Percentiles rank a stretch among this genome's conserved stretches.
phyloP scores from a whole-genome alignment of 1,140 invertebrate species.

The Caerostris darwini region DNA sequence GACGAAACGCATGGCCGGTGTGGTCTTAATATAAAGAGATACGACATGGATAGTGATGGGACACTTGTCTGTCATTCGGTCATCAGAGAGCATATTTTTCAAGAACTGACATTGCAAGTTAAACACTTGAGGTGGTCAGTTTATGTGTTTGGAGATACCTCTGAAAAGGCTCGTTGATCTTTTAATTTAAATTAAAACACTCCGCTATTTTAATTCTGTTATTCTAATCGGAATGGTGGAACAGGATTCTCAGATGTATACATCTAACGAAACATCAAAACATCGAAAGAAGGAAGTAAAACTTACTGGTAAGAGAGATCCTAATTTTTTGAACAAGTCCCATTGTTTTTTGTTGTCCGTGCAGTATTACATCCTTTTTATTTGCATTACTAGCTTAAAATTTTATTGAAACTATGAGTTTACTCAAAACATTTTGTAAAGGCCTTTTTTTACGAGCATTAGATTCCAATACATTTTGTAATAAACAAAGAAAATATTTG shows the following conservation, averaged over 20 bases:
- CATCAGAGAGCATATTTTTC: slow-evolving; percentile 44
- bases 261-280: background rate
- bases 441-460: too few species aligned
- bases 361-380: too few species aligned
- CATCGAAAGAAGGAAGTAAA: slow-evolving; percentile 34
- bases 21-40: slow-evolving; percentile 67
- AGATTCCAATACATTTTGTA: background rate
- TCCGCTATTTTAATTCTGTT: background rate
- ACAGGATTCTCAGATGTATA: slow-evolving; percentile 8
- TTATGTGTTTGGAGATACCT: background rate
- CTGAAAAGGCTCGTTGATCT: background rate
- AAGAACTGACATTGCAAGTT: background rate
- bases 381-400: too few species aligned
- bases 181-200: background rate
- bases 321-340: background rate
- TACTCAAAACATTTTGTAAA: too few species aligned
- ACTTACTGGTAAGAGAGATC: background rate
- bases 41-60: slow-evolving; percentile 60
- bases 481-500: background rate
- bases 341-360: background rate
- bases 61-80: slow-evolving; percentile 68
- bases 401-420: too few species aligned
- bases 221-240: slow-evolving; percentile 49
- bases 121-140: slow-evolving; percentile 1
- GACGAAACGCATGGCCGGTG: slow-evolving; percentile 52